Conservation (phyloP, 2,113 vertebrate genomes). For the Apus apus region DNA sequence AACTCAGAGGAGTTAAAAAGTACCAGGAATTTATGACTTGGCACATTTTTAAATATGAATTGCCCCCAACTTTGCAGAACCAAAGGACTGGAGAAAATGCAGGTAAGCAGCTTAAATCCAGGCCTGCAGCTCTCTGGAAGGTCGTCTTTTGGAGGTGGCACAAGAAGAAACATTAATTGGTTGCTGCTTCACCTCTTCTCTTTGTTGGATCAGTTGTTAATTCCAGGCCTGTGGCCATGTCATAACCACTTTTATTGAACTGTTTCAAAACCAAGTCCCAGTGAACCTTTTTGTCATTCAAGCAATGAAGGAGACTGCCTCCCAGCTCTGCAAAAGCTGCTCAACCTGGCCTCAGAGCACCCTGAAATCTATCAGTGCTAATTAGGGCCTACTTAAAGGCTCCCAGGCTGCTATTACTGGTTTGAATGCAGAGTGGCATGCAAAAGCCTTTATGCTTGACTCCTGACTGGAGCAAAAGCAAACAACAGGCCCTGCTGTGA, state of each 20-base stretch:
- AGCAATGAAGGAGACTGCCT: conserved; percentile 35
- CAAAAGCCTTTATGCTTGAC: conserved; percentile 16
- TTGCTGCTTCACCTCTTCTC: conserved; percentile 30
- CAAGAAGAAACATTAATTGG: background rate
- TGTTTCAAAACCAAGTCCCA: conserved; percentile 29
- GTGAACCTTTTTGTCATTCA: conserved; percentile 58
- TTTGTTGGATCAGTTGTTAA: conserved; percentile 55
- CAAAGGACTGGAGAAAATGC: background rate
- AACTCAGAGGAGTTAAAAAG: background rate
- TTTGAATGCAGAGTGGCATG: conserved; percentile 47
- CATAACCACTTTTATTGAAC: conserved; percentile 52
- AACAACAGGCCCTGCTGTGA: conserved; percentile 57
- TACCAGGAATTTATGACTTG: background rate
- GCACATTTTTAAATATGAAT: background rate
- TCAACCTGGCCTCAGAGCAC: conserved; percentile 28
- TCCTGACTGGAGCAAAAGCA: conserved; percentile 63
- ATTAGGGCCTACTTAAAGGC: conserved; percentile 62
- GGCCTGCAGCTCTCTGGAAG: background rate
- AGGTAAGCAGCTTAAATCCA: background rate
- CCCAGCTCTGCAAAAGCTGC: conserved; percentile 26
- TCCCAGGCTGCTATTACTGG: conserved; percentile 16
- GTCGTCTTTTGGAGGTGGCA: background rate
- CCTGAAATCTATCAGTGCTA: conserved; percentile 62
- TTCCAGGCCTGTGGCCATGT: conserved; percentile 49
- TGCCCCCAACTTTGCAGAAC: background rate